phyloP scores from a whole-genome alignment of 2,888 invertebrate species.

The Andrena marginata region DNA sequence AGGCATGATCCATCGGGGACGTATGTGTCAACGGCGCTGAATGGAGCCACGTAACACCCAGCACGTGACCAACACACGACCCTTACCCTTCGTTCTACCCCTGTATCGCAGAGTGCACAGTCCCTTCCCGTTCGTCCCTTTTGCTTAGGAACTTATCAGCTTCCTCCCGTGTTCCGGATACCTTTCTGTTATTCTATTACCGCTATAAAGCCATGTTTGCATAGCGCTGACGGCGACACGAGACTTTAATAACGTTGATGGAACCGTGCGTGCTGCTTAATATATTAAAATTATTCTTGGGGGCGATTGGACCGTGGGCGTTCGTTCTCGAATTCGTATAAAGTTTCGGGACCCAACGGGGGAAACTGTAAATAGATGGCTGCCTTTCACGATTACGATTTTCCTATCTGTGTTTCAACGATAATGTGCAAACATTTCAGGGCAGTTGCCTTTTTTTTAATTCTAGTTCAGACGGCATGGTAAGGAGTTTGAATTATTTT shows the following conservation, averaged over 20 bases:
- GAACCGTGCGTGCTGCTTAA: background rate
- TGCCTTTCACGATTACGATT: too few species aligned
- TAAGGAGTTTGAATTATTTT: too few species aligned
- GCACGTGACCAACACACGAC: slow-evolving; percentile 64
- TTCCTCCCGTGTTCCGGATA: slow-evolving; percentile 40
- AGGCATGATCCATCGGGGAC: slow-evolving; percentile 55
- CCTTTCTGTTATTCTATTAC: slow-evolving; percentile 42
- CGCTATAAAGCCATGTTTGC: slow-evolving; percentile 35
- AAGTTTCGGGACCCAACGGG: too few species aligned
- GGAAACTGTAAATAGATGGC: too few species aligned
- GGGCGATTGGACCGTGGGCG: background rate
- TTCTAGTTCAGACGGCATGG: too few species aligned
- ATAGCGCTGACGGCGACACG: slow-evolving; percentile 10
- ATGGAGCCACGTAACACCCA: slow-evolving; percentile 62
- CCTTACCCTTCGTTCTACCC: slow-evolving; percentile 35
- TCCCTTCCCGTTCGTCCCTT: slow-evolving; percentile 27
- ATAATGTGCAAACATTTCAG: too few species aligned
- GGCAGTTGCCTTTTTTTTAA: too few species aligned
- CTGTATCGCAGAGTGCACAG: background rate
- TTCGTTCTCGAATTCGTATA: background rate
- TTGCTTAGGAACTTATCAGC: slow-evolving; percentile 36
- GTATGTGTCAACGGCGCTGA: slow-evolving; percentile 58
- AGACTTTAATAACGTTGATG: slow-evolving; percentile 60
- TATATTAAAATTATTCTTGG: background rate
- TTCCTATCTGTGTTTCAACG: too few species aligned